Evolutionary conservation across 1,140 invertebrate genomes (phyloP).

Genomic region (Goniozus legneri): DNA sequence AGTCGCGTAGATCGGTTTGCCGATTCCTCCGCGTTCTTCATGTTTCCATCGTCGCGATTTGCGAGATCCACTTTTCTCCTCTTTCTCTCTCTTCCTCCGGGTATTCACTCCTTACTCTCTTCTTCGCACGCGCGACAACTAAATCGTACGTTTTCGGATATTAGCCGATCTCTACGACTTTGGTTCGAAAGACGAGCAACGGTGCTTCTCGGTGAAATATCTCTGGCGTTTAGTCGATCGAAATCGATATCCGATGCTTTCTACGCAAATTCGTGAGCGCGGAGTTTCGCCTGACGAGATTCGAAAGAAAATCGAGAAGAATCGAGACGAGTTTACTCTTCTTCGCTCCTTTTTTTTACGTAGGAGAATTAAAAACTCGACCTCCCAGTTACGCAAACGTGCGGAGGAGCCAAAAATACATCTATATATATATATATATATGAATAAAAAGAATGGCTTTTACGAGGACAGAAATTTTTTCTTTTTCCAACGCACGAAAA

Average conservation of each 20-base stretch:
- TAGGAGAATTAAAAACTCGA: constrained; percentile 40
- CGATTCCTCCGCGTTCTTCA: constrained; percentile 39
- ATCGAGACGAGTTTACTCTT: no score
- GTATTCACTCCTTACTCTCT: neutral
- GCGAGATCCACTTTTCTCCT: constrained; percentile 34
- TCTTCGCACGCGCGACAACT: no score
- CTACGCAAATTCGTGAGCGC: no score
- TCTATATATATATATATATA: neutral
- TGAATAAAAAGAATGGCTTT: neutral
- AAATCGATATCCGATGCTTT: no score
- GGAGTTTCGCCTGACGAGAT: neutral
- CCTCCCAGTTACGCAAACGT: constrained; percentile 34
- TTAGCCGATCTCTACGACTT: no score
- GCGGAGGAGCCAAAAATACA: no score
- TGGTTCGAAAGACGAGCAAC: neutral
- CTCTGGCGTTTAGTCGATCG: no score
- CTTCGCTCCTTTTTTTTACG: no score
- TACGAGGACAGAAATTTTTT: neutral
- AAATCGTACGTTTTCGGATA: no score
- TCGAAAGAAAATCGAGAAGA: neutral
- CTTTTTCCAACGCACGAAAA: no score
- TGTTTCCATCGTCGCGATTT: constrained; percentile 44
- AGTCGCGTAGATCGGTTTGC: constrained; percentile 35
- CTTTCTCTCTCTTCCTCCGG: neutral
- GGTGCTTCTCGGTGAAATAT: no score